A percentile compares a stretch with the other conserved stretches of the same genome.
These are phyloP conservation scores for Platichthys flesus DNA, from an alignment of 2,113 vertebrate genomes.

Conservation along the genomic window DNA sequence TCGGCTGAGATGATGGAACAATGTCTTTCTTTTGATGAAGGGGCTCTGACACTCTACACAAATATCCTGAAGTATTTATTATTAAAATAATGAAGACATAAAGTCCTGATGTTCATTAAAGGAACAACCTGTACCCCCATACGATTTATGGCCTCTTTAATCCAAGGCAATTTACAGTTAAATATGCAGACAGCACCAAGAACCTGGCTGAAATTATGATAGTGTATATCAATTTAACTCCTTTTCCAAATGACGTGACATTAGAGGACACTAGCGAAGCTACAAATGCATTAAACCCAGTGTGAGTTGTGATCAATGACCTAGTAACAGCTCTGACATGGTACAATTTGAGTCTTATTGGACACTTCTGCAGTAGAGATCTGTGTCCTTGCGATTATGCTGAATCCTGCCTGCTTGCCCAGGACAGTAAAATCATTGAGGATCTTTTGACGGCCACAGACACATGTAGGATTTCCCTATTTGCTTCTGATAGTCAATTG, in stretches of 20 bases:
- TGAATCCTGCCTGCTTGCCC: too few species aligned
- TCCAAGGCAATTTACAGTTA: slow-evolving; percentile 28
- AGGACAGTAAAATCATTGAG: too few species aligned
- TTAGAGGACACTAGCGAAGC: not conserved
- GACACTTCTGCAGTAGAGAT: too few species aligned
- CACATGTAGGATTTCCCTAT: not conserved
- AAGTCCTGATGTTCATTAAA: slow-evolving; percentile 6
- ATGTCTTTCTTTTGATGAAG: slow-evolving; percentile 3
- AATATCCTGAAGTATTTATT: not conserved
- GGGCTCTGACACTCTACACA: not conserved
- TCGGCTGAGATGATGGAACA: not conserved
- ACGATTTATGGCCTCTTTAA: slow-evolving; percentile 18
- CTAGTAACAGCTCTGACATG: not conserved
- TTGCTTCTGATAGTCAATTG: not conserved
- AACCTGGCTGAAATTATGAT: not conserved
- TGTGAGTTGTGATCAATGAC: not conserved
- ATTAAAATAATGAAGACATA: not conserved
- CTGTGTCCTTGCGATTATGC: too few species aligned
- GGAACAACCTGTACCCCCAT: not conserved
- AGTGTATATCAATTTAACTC: slow-evolving; percentile 8
- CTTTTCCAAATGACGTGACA: not conserved
- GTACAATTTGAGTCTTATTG: not conserved
- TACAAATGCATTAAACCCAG: slow-evolving; percentile 1
- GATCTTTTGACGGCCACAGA: too few species aligned
- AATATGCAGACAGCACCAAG: slow-evolving; percentile 3